Evolutionary conservation across 2,113 vertebrate genomes (phyloP), one percentile per base, ranked within the genome.

Genomic region (Blennius ocellaris): DNA sequence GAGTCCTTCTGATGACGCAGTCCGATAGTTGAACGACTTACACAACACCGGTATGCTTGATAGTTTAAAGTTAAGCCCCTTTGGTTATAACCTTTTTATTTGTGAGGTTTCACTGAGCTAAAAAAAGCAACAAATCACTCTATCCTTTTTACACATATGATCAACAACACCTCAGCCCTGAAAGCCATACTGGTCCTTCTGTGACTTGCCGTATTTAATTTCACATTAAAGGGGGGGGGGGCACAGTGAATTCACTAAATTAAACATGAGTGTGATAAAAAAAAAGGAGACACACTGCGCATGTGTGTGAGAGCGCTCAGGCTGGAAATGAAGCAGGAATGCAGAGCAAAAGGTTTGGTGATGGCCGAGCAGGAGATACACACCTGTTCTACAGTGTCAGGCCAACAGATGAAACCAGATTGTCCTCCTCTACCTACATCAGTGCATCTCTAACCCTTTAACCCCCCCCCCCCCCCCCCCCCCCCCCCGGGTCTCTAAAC

Each of bases 361-460:
- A 64, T 63, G 52, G 43, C 7, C n/a, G 37, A 36, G 51, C 57
- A 66, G 37, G 36, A 41, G 57, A 59, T 52, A 44, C 69, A 77
- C 83, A 90, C 90, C 89, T 91, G 88, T 83, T 78, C 50, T 69
- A 44, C 38, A 11, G 41, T 76, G 66, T 68, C 6, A 49, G 43
- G 43, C 49, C 49, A 62, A 65, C 74, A 67, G 48, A 52, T 41
- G 8, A 76, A 48, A 10, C 30, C 43, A 1, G 60, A 55, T 54
- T 49, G 63, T 60, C 69, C 15, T 66, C 37, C 21, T 60, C 65
- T 80, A 84, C 85, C 90, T 87, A 82, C 88, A 88, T 81, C 81
- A 82, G 76, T 66, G 79, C 55, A 58, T 78, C 76, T 44, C 44
- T 82, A 71, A 80, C 86, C 84, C 67, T 81, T 84, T 58, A 77